phyloP scores from a whole-genome alignment of 2,888 invertebrate genomes.

The Orthonevra nobilis region DNA sequence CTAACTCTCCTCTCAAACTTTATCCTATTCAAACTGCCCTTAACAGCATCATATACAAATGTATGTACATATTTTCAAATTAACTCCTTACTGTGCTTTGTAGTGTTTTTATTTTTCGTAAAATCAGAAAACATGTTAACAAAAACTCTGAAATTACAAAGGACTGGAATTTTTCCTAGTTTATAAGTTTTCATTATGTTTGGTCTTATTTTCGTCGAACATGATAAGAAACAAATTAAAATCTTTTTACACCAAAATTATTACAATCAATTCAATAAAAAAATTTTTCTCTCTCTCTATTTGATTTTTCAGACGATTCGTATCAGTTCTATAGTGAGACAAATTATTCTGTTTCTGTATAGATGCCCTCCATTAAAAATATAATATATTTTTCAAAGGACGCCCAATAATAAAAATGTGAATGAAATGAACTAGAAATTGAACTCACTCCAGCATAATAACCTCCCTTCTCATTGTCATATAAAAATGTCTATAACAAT shows the following conservation, averaged over 20 bases:
- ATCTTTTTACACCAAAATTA: no score
- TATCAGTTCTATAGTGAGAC: slow-evolving; percentile 78
- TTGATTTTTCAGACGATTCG: slow-evolving; percentile 76
- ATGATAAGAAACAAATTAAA: no score
- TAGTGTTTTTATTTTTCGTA: no score
- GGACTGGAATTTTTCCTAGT: neutral
- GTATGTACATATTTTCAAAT: no score
- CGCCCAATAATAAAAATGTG: slow-evolving; percentile 57
- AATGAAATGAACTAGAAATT: slow-evolving; percentile 15
- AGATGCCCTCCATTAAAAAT: slow-evolving; percentile 67
- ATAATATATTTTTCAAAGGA: slow-evolving; percentile 57
- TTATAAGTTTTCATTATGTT: neutral
- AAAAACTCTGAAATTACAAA: no score
- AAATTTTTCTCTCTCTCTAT: slow-evolving; percentile 57
- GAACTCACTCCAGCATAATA: slow-evolving; percentile 16
- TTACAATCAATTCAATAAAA: slow-evolving; percentile 20
- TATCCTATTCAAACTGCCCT: no score
- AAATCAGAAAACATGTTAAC: no score
- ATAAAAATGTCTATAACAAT: slow-evolving; percentile 31
- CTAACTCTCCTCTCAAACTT: no score
- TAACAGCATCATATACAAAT: no score
- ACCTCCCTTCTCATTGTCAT: slow-evolving; percentile 13
- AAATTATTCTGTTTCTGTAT: slow-evolving; percentile 78
- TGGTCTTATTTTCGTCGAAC: slow-evolving; percentile 1
- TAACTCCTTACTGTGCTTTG: no score